Percentiles rank a stretch among this genome's conserved stretches.
phyloP scores from a whole-genome alignment of 92 coral and sea anemone species.

The Epizoanthus fatuus region DNA sequence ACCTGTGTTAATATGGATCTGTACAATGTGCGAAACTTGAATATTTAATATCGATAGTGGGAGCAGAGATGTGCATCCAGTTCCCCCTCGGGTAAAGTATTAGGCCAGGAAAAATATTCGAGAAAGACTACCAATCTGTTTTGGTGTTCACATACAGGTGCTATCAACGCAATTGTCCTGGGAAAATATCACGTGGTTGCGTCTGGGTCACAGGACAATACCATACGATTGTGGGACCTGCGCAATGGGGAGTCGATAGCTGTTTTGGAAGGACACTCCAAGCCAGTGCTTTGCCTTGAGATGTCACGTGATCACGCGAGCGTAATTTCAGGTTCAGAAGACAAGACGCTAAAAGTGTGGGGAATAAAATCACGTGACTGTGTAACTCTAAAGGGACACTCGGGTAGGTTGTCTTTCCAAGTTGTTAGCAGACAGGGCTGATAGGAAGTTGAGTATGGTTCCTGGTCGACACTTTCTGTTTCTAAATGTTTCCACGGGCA shows the following conservation, averaged over 20 bases:
- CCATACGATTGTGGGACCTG: constrained; percentile 76
- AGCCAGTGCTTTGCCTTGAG: constrained; percentile 79
- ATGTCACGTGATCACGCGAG: constrained; percentile 70
- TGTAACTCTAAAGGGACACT: constrained; percentile 87
- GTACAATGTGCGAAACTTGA: too few relatives aligned
- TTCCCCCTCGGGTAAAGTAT: too few relatives aligned
- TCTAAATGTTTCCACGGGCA: background rate
- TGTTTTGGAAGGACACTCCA: constrained; percentile 71
- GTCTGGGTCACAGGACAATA: constrained; percentile 78
- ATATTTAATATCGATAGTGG: too few relatives aligned
- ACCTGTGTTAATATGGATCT: too few relatives aligned
- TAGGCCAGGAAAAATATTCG: too few relatives aligned
- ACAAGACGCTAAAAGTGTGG: constrained; percentile 81
- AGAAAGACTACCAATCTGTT: background rate
- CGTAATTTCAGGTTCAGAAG: constrained; percentile 87
- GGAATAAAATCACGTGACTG: constrained; percentile 83
- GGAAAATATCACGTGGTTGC: constrained; percentile 48
- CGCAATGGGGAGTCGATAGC: constrained; percentile 65
- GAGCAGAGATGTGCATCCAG: too few relatives aligned
- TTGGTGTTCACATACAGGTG: constrained; percentile 56
- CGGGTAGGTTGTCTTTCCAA: constrained; percentile 49
- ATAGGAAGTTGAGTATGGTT: background rate
- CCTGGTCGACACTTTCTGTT: background rate
- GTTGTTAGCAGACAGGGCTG: background rate
- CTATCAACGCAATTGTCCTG: constrained; percentile 65